A percentile compares a stretch with the other conserved stretches of the same genome.
These are phyloP conservation scores for Hydrozoanthus gracilis DNA, from an alignment of 92 coral and sea anemone species.

Conservation along the genomic window DNA sequence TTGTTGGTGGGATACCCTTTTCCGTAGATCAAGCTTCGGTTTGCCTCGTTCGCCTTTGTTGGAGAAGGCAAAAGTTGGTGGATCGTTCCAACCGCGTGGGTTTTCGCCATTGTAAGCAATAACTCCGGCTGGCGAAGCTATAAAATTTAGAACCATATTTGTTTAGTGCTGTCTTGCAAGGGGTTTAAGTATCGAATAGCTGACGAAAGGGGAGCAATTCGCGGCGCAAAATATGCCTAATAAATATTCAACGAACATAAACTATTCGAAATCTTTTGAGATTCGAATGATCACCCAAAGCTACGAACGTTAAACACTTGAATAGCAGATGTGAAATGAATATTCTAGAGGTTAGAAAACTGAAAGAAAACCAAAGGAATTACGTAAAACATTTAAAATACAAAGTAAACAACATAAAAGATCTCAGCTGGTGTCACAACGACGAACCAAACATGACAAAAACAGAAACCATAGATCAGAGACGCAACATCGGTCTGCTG, in stretches of 20 bases:
- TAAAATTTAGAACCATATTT: conserved; percentile 41
- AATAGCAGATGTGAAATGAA: conserved; percentile 7
- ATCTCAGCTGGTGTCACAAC: conserved; percentile 26
- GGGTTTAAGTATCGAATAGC: not conserved
- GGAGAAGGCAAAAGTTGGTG: conserved; percentile 92
- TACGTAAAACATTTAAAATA: conserved; percentile 41
- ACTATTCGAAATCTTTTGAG: conserved; percentile 10
- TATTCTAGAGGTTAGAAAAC: not conserved
- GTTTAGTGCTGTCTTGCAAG: not conserved
- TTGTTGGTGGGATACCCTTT: conserved; percentile 97
- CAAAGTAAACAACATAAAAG: conserved; percentile 16
- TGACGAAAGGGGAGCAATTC: not conserved
- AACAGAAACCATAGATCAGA: not conserved
- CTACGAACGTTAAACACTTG: not conserved
- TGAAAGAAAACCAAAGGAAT: conserved; percentile 10
- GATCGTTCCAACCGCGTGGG: conserved; percentile 99
- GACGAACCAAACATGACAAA: not conserved
- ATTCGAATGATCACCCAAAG: not conserved
- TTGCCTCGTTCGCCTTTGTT: conserved; percentile 68
- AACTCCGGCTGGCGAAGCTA: conserved; percentile 81
- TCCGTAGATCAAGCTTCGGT: conserved; percentile 95
- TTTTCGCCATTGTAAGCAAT: conserved; percentile 97
- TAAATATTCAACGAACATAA: conserved; percentile 49
- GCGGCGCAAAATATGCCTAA: conserved; percentile 30
- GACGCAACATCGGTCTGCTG: not conserved